Percentiles rank a stretch among this genome's conserved stretches.
Evolutionary conservation across 2,797 vertebrate genomes (phyloP).

Genomic region (Amniataba percoides): DNA sequence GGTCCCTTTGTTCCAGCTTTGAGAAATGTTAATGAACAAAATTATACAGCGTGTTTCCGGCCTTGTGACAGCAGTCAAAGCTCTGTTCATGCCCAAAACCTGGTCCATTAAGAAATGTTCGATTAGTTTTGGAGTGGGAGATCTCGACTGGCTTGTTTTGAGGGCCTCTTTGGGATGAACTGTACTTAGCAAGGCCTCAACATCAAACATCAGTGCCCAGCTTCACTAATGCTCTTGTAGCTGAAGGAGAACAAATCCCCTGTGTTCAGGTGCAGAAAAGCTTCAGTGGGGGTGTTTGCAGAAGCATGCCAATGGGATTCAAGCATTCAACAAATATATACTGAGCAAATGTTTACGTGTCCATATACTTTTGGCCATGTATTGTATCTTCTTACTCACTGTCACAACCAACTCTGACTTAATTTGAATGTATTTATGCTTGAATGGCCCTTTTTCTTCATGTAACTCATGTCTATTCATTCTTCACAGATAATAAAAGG

Average conservation of each 20-base stretch:
- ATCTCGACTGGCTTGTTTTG: neutral
- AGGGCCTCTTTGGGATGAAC: neutral
- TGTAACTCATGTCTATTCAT: neutral
- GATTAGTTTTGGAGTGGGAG: neutral
- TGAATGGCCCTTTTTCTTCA: neutral
- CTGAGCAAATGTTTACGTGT: neutral
- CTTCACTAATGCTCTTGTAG: neutral
- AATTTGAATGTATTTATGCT: neutral
- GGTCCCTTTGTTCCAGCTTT: neutral
- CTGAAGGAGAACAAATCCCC: neutral
- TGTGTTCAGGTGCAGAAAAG: neutral
- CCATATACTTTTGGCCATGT: neutral
- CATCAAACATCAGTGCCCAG: neutral
- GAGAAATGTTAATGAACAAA: neutral
- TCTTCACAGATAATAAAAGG: conserved; percentile 93
- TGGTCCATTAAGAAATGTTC: neutral
- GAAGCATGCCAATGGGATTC: neutral
- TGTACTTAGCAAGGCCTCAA: neutral
- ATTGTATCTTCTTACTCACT: neutral
- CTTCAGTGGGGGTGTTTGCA: neutral
- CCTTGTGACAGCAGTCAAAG: neutral
- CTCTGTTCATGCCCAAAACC: neutral
- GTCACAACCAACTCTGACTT: neutral
- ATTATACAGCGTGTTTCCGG: neutral
- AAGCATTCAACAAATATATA: neutral